phyloP scores from a whole-genome alignment of 2,888 invertebrate species.

The Pseudolycoriella hygida region DNA sequence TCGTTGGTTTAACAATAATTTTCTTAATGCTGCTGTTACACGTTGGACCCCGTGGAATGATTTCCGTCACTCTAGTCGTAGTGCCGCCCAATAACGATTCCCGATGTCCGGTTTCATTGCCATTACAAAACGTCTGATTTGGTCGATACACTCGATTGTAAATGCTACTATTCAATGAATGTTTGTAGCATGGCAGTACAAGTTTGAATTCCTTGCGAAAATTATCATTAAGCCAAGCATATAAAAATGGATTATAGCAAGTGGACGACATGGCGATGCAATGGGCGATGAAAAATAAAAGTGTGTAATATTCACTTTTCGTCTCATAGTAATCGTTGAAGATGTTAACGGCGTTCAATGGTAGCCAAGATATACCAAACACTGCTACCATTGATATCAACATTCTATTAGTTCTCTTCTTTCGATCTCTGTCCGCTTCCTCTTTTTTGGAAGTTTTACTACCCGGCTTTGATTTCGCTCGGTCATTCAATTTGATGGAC shows the following conservation, averaged over 20 bases:
- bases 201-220: slow-evolving; percentile 86
- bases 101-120: slow-evolving; percentile 3
- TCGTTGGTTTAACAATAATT: background rate
- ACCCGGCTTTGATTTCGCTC: slow-evolving; percentile 71
- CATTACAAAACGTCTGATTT: slow-evolving; percentile 1
- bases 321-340: slow-evolving; percentile 64
- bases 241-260: slow-evolving; percentile 91
- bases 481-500: slow-evolving; percentile 67
- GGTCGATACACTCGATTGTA: slow-evolving; percentile 2
- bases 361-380: slow-evolving; percentile 91
- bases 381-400: slow-evolving; percentile 93
- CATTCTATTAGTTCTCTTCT: slow-evolving; percentile 89
- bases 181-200: slow-evolving; percentile 46
- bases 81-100: background rate
- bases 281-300: slow-evolving; percentile 82
- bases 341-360: slow-evolving; percentile 78
- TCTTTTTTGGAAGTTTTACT: slow-evolving; percentile 70
- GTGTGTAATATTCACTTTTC: slow-evolving; percentile 63
- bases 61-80: slow-evolving; percentile 12
- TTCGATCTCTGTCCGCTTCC: slow-evolving; percentile 76
- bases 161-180: slow-evolving; percentile 23
- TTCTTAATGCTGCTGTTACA: slow-evolving; percentile 10
- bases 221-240: slow-evolving; percentile 89
- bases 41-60: slow-evolving; percentile 25
- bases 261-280: slow-evolving; percentile 90